phyloP scores from a whole-genome alignment of 2,113 vertebrate species.

The Etheostoma cragini region DNA sequence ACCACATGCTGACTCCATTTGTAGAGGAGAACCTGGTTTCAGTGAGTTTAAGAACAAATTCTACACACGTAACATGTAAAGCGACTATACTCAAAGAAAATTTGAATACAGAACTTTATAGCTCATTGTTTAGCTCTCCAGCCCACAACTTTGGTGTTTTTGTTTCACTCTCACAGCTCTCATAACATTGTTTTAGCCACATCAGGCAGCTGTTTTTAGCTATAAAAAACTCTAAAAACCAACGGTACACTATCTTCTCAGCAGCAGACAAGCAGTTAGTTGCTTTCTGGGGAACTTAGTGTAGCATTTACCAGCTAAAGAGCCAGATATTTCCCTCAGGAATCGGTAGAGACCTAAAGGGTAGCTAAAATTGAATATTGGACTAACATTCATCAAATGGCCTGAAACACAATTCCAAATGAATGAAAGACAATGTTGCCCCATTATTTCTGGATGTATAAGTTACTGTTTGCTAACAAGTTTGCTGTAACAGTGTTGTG shows the following conservation, averaged over 20 bases:
- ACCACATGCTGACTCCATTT: constrained; percentile 96
- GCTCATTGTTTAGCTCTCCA: not conserved
- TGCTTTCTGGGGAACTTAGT: not conserved
- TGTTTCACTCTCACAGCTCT: not conserved
- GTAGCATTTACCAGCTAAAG: not conserved
- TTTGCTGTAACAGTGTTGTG: not conserved
- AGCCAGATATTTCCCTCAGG: not conserved
- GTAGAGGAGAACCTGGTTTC: constrained; percentile 98
- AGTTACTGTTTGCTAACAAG: not conserved
- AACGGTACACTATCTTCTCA: not conserved
- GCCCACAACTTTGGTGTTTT: not conserved
- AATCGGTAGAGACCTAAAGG: not conserved
- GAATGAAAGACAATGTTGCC: not conserved
- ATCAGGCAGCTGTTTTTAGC: not conserved
- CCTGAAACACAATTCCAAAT: not conserved
- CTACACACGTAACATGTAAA: not conserved
- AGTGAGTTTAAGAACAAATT: constrained; percentile 84
- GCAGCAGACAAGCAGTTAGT: not conserved
- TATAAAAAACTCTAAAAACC: not conserved
- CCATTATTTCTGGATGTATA: not conserved
- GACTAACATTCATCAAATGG: not conserved
- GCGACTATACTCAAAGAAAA: not conserved
- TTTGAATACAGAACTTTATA: not conserved
- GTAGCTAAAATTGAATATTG: not conserved
- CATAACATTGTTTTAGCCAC: not conserved